phyloP scores from a whole-genome alignment of 2,888 invertebrate species.

The Amiota communis region DNA sequence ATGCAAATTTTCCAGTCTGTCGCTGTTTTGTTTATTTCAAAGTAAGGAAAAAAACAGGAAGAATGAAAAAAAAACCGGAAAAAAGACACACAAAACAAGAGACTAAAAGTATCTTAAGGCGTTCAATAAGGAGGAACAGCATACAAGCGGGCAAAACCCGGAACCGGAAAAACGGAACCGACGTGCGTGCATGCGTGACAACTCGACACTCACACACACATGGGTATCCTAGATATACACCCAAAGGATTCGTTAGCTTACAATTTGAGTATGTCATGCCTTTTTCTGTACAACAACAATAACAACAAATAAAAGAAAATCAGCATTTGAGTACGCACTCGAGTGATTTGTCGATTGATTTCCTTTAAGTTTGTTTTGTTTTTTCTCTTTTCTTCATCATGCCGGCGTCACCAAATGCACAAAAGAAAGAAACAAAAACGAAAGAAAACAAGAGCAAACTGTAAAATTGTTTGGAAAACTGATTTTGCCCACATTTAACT shows the following conservation, averaged over 20 bases:
- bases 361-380: slow-evolving; percentile 52
- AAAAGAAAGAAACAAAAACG: slow-evolving; percentile 54
- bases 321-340: slow-evolving; percentile 55
- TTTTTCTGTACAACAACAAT: slow-evolving; percentile 41
- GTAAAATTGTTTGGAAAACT: slow-evolving; percentile 68
- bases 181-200: slow-evolving; percentile 71
- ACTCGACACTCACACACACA: slow-evolving; percentile 39
- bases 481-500: slow-evolving; percentile 68
- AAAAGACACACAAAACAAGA: slow-evolving; percentile 22
- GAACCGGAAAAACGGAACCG: slow-evolving; percentile 68
- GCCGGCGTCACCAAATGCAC: slow-evolving; percentile 65
- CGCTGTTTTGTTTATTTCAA: slow-evolving; percentile 48
- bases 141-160: slow-evolving; percentile 56
- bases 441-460: slow-evolving; percentile 33
- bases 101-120: slow-evolving; percentile 12
- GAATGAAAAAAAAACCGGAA: slow-evolving; percentile 3
- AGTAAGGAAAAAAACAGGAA: slow-evolving; percentile 33
- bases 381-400: slow-evolving; percentile 25
- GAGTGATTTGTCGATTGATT: slow-evolving; percentile 71
- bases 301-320: slow-evolving; percentile 17
- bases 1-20: slow-evolving; percentile 69
- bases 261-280: slow-evolving; percentile 53
- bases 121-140: not conserved
- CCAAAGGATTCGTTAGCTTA: slow-evolving; percentile 64
- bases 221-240: slow-evolving; percentile 32